A percentile compares a stretch with the other conserved stretches of the same genome.
Evolutionary conservation across 2,797 vertebrate genomes (phyloP).

Genomic region (Atherinosoma microstoma): DNA sequence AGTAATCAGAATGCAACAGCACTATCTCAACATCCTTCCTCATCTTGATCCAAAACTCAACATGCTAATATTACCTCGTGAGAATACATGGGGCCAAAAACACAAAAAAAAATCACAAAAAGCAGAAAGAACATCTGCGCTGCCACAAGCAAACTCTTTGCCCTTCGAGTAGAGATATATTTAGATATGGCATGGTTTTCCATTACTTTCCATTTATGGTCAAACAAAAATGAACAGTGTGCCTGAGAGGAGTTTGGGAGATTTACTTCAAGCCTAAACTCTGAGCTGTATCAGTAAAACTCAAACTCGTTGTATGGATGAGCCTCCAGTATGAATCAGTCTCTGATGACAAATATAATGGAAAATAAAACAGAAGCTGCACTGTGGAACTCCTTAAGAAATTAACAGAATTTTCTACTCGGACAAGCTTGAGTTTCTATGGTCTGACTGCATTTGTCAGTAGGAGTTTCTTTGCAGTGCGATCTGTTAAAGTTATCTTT

Average conservation of each 20-base stretch:
- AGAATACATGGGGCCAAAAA: background rate
- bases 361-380: conserved; percentile 16
- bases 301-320: background rate
- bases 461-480: conserved; percentile 7
- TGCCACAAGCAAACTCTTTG: conserved; percentile 33
- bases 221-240: conserved; percentile 37
- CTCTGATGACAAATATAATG: conserved; percentile 3
- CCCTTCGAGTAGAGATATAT: conserved; percentile 53
- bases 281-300: conserved; percentile 17
- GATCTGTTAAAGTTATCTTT: conserved; percentile 4
- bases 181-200: conserved; percentile 45
- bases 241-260: conserved; percentile 38
- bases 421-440: conserved; percentile 19
- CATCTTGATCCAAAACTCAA: background rate
- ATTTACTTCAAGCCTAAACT: conserved; percentile 40
- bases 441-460: conserved; percentile 27
- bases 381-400: background rate
- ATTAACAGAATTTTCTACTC: background rate
- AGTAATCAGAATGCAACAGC: conserved; percentile 13
- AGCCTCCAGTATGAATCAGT: background rate
- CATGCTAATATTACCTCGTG: background rate
- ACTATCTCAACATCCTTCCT: conserved; percentile 7
- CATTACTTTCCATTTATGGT: conserved; percentile 56
- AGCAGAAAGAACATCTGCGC: conserved; percentile 48
- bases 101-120: conserved; percentile 10